phyloP scores from a whole-genome alignment of 2,888 invertebrate species.

The Sarcophaga carnaria region DNA sequence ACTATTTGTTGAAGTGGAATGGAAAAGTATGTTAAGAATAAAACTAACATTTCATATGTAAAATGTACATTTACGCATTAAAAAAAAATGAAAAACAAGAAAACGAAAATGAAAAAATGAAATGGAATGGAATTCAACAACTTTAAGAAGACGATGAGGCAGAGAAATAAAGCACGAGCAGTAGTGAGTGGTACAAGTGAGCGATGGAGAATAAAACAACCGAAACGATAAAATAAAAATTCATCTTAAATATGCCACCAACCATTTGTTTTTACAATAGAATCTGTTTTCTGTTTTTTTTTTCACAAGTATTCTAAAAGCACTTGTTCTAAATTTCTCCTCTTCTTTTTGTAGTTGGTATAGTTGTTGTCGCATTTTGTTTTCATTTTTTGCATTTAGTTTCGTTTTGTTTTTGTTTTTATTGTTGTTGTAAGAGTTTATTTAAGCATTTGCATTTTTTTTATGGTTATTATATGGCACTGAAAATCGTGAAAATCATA shows the following conservation, averaged over 20 bases:
- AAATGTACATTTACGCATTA: constrained; percentile 50
- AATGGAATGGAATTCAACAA: too few relatives aligned
- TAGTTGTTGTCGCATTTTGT: not conserved
- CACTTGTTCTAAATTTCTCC: constrained; percentile 53
- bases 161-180: too few relatives aligned
- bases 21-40: constrained; percentile 67
- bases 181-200: too few relatives aligned
- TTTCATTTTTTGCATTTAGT: too few relatives aligned
- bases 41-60: constrained; percentile 62
- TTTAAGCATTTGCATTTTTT: constrained; percentile 23
- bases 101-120: not conserved
- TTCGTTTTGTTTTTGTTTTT: not conserved
- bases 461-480: constrained; percentile 51
- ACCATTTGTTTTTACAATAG: constrained; percentile 32
- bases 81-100: constrained; percentile 13
- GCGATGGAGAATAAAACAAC: not conserved
- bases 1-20: constrained; percentile 27
- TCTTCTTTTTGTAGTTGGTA: constrained; percentile 4
- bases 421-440: constrained; percentile 23
- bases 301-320: constrained; percentile 28
- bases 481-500: constrained; percentile 9
- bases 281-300: constrained; percentile 2
- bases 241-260: constrained; percentile 41
- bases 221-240: constrained; percentile 5
- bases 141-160: too few relatives aligned